Percentiles rank a stretch among this genome's conserved stretches.
phyloP scores from a whole-genome alignment of 2,797 vertebrate genomes.

The Anabacerthia variegaticeps region DNA sequence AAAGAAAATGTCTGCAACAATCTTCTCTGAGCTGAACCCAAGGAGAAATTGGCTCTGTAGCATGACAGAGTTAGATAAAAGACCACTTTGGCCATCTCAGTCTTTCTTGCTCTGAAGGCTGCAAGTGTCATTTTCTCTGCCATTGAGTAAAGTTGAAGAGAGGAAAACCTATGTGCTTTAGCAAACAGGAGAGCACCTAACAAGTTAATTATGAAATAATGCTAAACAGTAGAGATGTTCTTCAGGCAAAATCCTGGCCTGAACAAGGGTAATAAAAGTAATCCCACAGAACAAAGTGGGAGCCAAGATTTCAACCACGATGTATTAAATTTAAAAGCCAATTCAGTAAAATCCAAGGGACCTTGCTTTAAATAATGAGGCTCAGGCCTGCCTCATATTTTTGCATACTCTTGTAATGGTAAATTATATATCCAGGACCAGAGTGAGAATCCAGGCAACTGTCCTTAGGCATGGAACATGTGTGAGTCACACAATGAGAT shows the following conservation, averaged over 20 bases:
- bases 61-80: background rate
- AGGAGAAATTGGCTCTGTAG: background rate
- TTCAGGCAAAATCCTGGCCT: background rate
- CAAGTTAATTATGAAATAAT: background rate
- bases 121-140: background rate
- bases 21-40: background rate
- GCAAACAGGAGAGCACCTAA: background rate
- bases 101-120: background rate
- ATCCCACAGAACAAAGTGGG: background rate
- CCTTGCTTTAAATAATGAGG: background rate
- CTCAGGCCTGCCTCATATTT: background rate
- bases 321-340: background rate
- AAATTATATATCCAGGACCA: background rate
- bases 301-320: background rate
- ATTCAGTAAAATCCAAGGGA: background rate
- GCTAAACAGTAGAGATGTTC: background rate
- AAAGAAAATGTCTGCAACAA: background rate
- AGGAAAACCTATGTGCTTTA: background rate
- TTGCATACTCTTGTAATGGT: background rate
- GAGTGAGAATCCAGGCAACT: slow-evolving; percentile 1
- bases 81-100: background rate
- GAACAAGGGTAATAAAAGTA: background rate
- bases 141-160: background rate
- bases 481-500: background rate
- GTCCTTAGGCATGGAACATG: background rate